These are phyloP conservation scores for Protophormia terraenovae DNA, from an alignment of 2,888 invertebrate species.

Conservation along the genomic window DNA sequence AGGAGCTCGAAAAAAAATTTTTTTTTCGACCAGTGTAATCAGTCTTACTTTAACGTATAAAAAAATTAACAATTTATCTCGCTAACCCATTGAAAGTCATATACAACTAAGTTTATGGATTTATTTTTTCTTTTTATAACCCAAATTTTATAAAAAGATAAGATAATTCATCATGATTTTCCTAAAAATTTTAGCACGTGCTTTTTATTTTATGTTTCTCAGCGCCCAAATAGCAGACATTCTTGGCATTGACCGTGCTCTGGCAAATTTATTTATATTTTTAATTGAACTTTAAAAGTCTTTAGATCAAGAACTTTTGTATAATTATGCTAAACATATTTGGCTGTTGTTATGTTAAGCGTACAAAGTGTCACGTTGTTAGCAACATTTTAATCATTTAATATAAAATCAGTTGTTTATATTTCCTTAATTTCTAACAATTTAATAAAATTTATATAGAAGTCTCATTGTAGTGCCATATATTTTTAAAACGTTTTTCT, in stretches of 20 bases:
- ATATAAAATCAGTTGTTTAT: not conserved
- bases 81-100: too few relatives aligned
- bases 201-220: not conserved
- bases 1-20: too few relatives aligned
- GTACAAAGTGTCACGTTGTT: not conserved
- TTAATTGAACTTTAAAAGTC: not conserved
- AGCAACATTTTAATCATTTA: not conserved
- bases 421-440: too few relatives aligned
- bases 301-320: not conserved
- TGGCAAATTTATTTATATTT: not conserved
- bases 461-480: too few relatives aligned
- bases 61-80: too few relatives aligned
- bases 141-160: not conserved
- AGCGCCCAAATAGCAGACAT: not conserved
- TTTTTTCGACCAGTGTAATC: too few relatives aligned
- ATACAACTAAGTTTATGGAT: not conserved
- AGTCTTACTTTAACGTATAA: too few relatives aligned
- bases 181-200: not conserved
- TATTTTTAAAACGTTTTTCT: too few relatives aligned
- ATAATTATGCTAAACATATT: not conserved
- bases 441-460: too few relatives aligned
- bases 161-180: not conserved
- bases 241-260: not conserved
- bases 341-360: not conserved
- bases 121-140: not conserved